Evolutionary conservation across 2,113 vertebrate genomes (phyloP).

Genomic region (Datnioides undecimradiatus): DNA sequence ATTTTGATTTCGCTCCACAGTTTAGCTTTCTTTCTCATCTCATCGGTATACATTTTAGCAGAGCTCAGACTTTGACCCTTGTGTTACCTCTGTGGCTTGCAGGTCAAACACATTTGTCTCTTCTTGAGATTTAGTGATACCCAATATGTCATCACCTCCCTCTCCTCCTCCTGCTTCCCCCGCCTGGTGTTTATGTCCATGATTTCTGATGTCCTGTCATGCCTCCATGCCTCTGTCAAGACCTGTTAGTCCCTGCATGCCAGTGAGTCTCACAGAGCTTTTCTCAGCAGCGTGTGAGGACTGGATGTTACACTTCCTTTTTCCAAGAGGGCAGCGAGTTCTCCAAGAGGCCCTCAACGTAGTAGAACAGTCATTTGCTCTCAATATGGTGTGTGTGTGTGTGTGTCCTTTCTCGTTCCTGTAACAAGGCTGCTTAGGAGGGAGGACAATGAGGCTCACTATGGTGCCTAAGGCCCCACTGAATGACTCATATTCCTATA

Average conservation of each 20-base stretch:
- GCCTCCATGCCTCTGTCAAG: slow-evolving; percentile 35
- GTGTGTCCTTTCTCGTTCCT: slow-evolving; percentile 36
- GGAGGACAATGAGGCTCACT: slow-evolving; percentile 66
- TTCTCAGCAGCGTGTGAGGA: slow-evolving; percentile 38
- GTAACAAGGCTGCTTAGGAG: slow-evolving; percentile 46
- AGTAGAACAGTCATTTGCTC: slow-evolving; percentile 15
- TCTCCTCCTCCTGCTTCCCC: not conserved
- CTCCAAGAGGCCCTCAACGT: slow-evolving; percentile 29
- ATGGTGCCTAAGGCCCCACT: slow-evolving; percentile 47
- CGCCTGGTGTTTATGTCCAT: not conserved
- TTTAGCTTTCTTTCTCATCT: not conserved
- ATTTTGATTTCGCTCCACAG: no score
- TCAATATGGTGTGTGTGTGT: slow-evolving; percentile 27
- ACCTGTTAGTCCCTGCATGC: slow-evolving; percentile 41
- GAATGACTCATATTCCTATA: slow-evolving; percentile 69
- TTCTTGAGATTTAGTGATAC: slow-evolving; percentile 30
- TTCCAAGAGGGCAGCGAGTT: slow-evolving; percentile 53
- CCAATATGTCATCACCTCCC: slow-evolving; percentile 32
- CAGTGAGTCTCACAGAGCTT: slow-evolving; percentile 4
- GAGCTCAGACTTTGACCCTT: slow-evolving; percentile 5
- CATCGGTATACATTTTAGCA: not conserved
- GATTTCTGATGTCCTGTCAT: slow-evolving; percentile 31
- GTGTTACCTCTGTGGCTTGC: slow-evolving; percentile 17
- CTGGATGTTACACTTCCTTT: slow-evolving; percentile 70
- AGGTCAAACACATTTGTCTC: slow-evolving; percentile 36